These are phyloP conservation scores for Drosophila repleta DNA, from an alignment of 1,140 invertebrate species.

Conservation along the genomic window DNA sequence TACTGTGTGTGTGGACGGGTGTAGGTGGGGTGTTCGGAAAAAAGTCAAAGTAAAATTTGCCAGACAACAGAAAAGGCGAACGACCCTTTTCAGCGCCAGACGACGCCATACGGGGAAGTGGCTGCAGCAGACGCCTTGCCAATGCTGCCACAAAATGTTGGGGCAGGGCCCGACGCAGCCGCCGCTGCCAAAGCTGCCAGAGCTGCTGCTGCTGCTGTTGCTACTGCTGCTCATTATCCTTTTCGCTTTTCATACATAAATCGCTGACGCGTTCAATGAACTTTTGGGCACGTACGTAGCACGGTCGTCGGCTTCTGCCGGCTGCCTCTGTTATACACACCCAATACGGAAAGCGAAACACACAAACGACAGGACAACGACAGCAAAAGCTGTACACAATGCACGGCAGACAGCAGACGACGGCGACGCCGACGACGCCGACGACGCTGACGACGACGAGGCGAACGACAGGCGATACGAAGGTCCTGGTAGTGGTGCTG, in stretches of 20 bases:
- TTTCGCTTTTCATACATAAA: constrained; percentile 84
- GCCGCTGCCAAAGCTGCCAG: constrained; percentile 28
- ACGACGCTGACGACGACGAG: constrained; percentile 2
- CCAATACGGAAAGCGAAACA: constrained; percentile 84
- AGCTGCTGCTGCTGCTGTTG: constrained; percentile 16
- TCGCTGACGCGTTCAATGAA: constrained; percentile 79
- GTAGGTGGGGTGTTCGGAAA: constrained; percentile 23
- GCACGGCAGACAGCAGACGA: constrained; percentile 25
- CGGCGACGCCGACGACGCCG: not conserved
- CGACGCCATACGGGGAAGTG: constrained; percentile 53
- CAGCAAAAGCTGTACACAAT: constrained; percentile 51
- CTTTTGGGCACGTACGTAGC: constrained; percentile 71
- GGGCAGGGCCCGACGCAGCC: constrained; percentile 63
- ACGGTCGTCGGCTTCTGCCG: constrained; percentile 65
- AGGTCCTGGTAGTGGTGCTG: constrained; percentile 55
- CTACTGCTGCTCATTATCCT: constrained; percentile 73
- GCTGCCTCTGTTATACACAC: constrained; percentile 71
- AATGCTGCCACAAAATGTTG: constrained; percentile 58
- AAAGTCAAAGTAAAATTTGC: constrained; percentile 72
- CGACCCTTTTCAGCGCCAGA: constrained; percentile 81
- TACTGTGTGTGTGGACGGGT: constrained; percentile 5
- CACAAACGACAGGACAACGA: constrained; percentile 71
- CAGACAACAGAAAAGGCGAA: constrained; percentile 83
- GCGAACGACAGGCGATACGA: constrained; percentile 35
- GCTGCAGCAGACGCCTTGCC: constrained; percentile 30